These are phyloP conservation scores for Cyphomyrus discorhynchus DNA, from an alignment of 2,113 vertebrate species.

Conservation along the genomic window DNA sequence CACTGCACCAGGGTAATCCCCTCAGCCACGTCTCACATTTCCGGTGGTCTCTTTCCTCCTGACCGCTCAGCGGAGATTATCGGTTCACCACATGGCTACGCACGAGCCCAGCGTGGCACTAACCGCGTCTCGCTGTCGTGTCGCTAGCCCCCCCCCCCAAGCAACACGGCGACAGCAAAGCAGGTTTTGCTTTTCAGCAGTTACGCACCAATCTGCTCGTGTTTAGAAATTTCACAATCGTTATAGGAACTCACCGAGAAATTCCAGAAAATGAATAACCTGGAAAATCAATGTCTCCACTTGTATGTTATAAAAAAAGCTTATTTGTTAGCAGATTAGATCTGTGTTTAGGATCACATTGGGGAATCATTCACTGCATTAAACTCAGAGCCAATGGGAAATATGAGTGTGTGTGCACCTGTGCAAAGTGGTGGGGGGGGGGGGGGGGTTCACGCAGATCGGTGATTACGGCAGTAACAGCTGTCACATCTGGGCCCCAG, in stretches of 20 bases:
- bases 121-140: not conserved
- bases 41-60: slow-evolving; percentile 52
- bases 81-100: slow-evolving; percentile 54
- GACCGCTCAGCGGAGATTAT: slow-evolving; percentile 58
- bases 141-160: not conserved
- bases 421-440: not conserved
- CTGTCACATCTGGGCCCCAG: not conserved
- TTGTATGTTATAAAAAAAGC: not conserved
- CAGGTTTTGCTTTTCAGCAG: not conserved
- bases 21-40: slow-evolving; percentile 54
- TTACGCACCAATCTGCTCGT: not conserved
- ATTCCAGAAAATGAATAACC: not conserved
- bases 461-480: not conserved
- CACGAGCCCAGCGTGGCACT: not conserved
- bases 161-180: not conserved
- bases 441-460: not conserved
- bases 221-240: not conserved
- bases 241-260: not conserved
- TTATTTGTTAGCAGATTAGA: slow-evolving; percentile 10
- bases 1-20: slow-evolving; percentile 56
- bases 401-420: not conserved
- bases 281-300: not conserved
- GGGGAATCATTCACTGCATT: not conserved
- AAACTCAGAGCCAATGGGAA: not conserved
- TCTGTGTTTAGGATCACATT: not conserved